A percentile compares a stretch with the other conserved stretches of the same genome.
phyloP scores from a whole-genome alignment of 2,888 invertebrate genomes.

The Eugnorisma glareosa region DNA sequence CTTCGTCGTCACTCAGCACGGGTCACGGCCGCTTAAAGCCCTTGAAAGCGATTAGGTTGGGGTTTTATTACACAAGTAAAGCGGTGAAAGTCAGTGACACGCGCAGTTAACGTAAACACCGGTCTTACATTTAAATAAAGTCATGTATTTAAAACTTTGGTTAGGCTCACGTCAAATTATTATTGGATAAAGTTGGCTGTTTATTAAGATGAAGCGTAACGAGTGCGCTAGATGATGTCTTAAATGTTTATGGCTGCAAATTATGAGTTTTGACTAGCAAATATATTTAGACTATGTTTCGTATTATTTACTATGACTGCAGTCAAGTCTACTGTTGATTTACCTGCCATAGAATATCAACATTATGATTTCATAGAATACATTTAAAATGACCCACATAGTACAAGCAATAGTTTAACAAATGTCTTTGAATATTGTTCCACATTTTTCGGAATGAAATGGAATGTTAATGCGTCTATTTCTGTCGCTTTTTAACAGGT shows the following conservation, averaged over 20 bases:
- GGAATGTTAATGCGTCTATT: constrained; percentile 61
- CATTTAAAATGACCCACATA: constrained; percentile 32
- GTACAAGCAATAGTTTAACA: constrained; percentile 32
- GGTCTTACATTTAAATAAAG: constrained; percentile 71
- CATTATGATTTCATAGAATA: not conserved
- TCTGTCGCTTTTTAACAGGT: constrained; percentile 57
- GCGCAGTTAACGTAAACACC: constrained; percentile 72
- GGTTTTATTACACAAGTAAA: constrained; percentile 82
- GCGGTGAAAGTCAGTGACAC: constrained; percentile 77
- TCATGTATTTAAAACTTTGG: constrained; percentile 64
- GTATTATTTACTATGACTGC: not conserved
- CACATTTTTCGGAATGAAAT: constrained; percentile 42
- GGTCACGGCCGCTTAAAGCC: constrained; percentile 90
- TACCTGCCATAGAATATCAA: constrained; percentile 4
- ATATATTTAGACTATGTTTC: constrained; percentile 3
- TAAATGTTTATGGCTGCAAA: constrained; percentile 39
- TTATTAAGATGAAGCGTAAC: constrained; percentile 41
- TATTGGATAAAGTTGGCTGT: constrained; percentile 54
- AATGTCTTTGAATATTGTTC: constrained; percentile 23
- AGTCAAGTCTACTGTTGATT: constrained; percentile 2
- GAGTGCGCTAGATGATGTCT: constrained; percentile 32
- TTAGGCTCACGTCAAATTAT: constrained; percentile 51
- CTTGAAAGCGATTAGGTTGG: constrained; percentile 86
- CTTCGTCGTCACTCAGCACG: constrained; percentile 79
- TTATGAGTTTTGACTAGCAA: constrained; percentile 25